Conservation (phyloP, 2,797 vertebrate genomes). For the Anas bernieri region DNA sequence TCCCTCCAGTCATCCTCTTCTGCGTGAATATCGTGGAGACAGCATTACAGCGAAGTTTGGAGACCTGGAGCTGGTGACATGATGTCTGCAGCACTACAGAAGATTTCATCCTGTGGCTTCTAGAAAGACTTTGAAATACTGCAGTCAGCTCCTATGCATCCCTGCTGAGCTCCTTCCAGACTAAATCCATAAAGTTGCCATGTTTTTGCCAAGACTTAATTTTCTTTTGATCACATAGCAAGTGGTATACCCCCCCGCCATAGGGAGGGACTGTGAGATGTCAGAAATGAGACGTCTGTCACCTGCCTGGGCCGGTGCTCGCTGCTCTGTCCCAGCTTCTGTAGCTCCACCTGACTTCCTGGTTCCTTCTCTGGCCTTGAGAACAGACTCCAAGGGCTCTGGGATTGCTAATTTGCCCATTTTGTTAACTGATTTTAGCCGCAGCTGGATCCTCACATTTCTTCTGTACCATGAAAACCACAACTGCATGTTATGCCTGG, state of each 20-base stretch:
- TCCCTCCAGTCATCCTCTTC: not conserved
- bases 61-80: not conserved
- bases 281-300: not conserved
- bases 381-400: not conserved
- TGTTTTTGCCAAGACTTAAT: not conserved
- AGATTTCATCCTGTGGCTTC: not conserved
- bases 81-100: not conserved
- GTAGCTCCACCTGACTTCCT: not conserved
- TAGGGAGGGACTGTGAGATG: not conserved
- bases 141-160: not conserved
- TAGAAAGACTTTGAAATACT: not conserved
- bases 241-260: not conserved
- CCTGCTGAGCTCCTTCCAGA: not conserved
- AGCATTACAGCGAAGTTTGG: not conserved
- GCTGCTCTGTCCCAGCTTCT: not conserved
- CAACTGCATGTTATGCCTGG: not conserved
- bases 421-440: not conserved
- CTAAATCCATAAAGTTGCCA: not conserved
- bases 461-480: not conserved
- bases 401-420: not conserved
- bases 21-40: not conserved
- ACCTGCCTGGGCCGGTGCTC: not conserved
- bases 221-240: not conserved
- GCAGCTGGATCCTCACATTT: not conserved
- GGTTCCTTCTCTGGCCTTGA: not conserved